Percentiles rank a stretch among this genome's conserved stretches.
Evolutionary conservation across 2,888 invertebrate species (phyloP).

Genomic region (Lycophotia porphyrea): DNA sequence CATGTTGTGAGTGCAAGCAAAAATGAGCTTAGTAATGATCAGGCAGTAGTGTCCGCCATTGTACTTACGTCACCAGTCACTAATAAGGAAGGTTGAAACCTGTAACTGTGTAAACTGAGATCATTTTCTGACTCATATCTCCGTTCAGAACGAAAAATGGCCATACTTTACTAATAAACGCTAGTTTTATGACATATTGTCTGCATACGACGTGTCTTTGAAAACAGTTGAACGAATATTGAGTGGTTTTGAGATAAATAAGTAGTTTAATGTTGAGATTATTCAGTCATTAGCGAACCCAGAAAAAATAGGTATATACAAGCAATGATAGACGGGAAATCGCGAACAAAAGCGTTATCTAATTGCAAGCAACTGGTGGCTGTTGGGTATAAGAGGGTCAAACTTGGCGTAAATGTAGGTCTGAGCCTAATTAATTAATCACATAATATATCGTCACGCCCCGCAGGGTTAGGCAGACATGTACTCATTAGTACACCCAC

Average conservation of each 20-base stretch:
- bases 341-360: neutral
- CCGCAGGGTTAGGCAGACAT: too few relatives aligned
- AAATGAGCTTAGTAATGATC: too few relatives aligned
- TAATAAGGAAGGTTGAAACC: slow-evolving; percentile 77
- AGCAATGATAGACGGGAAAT: neutral
- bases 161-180: slow-evolving; percentile 48
- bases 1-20: too few relatives aligned
- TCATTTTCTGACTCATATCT: slow-evolving; percentile 76
- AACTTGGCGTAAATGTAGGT: neutral
- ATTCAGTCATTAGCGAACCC: neutral
- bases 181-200: slow-evolving; percentile 51
- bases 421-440: neutral
- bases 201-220: slow-evolving; percentile 25
- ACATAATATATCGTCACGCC: too few relatives aligned
- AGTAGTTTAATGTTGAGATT: too few relatives aligned
- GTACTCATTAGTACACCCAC: too few relatives aligned
- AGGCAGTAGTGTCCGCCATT: too few relatives aligned
- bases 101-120: slow-evolving; percentile 81
- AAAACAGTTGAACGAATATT: slow-evolving; percentile 36
- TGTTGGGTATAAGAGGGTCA: neutral
- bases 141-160: slow-evolving; percentile 52
- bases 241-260: slow-evolving; percentile 21
- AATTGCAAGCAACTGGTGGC: neutral
- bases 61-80: slow-evolving; percentile 51
- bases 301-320: too few relatives aligned